Percentiles rank a stretch among this genome's conserved stretches.
Conservation (phyloP, 2,797 vertebrate genomes). For the Helicolenus hilgendorfi region DNA sequence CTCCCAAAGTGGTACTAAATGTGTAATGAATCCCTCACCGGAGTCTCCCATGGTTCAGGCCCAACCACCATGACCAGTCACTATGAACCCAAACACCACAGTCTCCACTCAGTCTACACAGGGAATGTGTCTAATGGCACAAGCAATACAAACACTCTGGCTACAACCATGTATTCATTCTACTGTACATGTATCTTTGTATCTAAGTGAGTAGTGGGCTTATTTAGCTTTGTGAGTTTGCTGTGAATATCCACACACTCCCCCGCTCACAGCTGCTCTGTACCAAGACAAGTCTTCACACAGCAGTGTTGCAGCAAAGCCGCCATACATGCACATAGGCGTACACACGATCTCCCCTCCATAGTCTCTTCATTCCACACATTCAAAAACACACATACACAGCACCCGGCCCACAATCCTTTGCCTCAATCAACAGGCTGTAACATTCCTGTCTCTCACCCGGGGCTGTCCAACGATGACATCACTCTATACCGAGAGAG, state of each 20-base stretch:
- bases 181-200: constrained; percentile 45
- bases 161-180: constrained; percentile 17
- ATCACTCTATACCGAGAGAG: constrained; percentile 52
- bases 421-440: constrained; percentile 71
- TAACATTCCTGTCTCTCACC: constrained; percentile 70
- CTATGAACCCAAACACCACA: constrained; percentile 21
- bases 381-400: constrained; percentile 47
- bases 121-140: neutral
- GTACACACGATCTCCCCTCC: constrained; percentile 31
- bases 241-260: constrained; percentile 69
- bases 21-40: neutral
- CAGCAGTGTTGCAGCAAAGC: constrained; percentile 63
- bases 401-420: constrained; percentile 57
- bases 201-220: constrained; percentile 29
- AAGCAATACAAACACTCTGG: neutral
- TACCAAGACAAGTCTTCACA: constrained; percentile 74
- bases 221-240: constrained; percentile 78
- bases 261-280: constrained; percentile 70
- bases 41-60: constrained; percentile 9
- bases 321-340: constrained; percentile 40
- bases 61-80: neutral
- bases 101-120: constrained; percentile 38
- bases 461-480: constrained; percentile 57
- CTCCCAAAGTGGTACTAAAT: constrained; percentile 6
- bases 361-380: constrained; percentile 44